Evolutionary conservation across 2,888 invertebrate genomes (phyloP).

Genomic region (Amphimallon solstitiale): DNA sequence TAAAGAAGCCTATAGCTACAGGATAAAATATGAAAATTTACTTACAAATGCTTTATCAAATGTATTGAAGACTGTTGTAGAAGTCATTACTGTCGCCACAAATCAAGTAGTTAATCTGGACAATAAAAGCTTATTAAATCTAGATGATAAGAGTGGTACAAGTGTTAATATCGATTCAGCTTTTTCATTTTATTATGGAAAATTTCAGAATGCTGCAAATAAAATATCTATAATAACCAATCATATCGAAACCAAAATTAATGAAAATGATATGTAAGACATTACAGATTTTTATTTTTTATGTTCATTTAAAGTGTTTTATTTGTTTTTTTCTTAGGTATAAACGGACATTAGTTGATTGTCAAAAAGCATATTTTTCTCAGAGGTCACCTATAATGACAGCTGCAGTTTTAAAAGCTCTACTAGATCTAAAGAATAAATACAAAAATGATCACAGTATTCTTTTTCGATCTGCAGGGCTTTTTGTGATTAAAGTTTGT

Average conservation of each 20-base stretch:
- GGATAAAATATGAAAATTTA: slow-evolving; percentile 86
- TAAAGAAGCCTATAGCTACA: slow-evolving; percentile 85
- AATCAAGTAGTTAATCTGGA: slow-evolving; percentile 72
- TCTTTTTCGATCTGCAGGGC: slow-evolving; percentile 86
- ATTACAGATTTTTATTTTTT: slow-evolving; percentile 44
- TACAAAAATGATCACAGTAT: slow-evolving; percentile 83
- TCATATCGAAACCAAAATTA: slow-evolving; percentile 82
- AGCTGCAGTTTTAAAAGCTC: slow-evolving; percentile 76
- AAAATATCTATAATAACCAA: slow-evolving; percentile 84
- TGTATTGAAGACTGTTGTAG: slow-evolving; percentile 81
- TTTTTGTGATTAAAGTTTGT: slow-evolving; percentile 91
- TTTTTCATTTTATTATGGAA: slow-evolving; percentile 90
- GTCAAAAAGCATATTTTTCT: slow-evolving; percentile 84
- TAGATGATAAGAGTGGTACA: slow-evolving; percentile 18
- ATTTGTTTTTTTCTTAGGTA: slow-evolving; percentile 65
- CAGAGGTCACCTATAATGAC: slow-evolving; percentile 75
- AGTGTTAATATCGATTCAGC: slow-evolving; percentile 67
- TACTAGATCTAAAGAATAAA: slow-evolving; percentile 72
- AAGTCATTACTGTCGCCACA: slow-evolving; percentile 81
- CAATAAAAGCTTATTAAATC: slow-evolving; percentile 45
- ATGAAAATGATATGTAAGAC: slow-evolving; percentile 77
- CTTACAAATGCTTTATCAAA: slow-evolving; percentile 82
- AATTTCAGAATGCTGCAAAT: slow-evolving; percentile 92
- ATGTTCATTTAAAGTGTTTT: slow-evolving; percentile 4
- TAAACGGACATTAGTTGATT: slow-evolving; percentile 77